phyloP scores from a whole-genome alignment of 2,113 vertebrate genomes.

The Brachirus orientalis region DNA sequence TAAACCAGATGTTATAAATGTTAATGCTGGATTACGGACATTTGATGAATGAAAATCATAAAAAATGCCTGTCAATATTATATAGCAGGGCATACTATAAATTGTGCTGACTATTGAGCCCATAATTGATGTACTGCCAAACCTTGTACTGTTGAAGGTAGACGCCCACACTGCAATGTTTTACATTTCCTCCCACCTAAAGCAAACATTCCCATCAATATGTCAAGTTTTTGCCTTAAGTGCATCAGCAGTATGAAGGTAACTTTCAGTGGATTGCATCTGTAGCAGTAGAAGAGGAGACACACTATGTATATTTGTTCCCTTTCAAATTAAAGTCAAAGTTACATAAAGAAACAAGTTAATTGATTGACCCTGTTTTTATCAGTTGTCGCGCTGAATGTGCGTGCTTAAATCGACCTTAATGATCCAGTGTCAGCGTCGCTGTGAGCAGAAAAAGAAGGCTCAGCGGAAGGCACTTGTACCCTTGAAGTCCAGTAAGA shows the following conservation, averaged over 20 bases:
- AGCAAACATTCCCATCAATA: slow-evolving; percentile 48
- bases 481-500: slow-evolving; percentile 42
- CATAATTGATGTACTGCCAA: slow-evolving; percentile 36
- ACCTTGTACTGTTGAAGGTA: slow-evolving; percentile 54
- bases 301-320: background rate
- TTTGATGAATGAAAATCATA: slow-evolving; percentile 3
- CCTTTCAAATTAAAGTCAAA: background rate
- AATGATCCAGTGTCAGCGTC: slow-evolving; percentile 5
- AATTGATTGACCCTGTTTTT: background rate
- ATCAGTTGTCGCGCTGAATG: too few relatives aligned
- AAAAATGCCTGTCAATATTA: background rate
- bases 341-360: background rate
- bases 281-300: background rate
- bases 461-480: background rate
- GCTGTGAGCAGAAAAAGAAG: slow-evolving; percentile 13
- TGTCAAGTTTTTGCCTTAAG: slow-evolving; percentile 33
- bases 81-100: slow-evolving; percentile 1
- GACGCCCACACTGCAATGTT: slow-evolving; percentile 64
- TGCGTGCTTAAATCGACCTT: slow-evolving; percentile 9
- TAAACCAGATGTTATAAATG: too few relatives aligned
- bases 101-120: slow-evolving; percentile 38
- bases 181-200: slow-evolving; percentile 55
- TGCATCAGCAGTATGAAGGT: background rate
- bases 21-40: too few relatives aligned
- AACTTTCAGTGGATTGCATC: background rate